Conservation (phyloP, 2,797 vertebrate species). For the Hoplostethus atlanticus region DNA sequence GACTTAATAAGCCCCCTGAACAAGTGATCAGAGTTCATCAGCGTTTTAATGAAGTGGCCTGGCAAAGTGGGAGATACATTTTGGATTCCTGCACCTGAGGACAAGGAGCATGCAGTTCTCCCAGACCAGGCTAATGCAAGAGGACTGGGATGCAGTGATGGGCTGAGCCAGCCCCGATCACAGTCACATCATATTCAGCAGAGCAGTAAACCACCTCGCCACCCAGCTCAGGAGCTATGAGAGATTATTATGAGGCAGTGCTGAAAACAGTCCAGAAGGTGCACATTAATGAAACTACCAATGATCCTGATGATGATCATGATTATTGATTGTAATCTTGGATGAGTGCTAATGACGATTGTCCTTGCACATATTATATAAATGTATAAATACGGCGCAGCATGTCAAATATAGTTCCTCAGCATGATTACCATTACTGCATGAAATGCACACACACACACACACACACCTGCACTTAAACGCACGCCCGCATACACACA, state of each 20-base stretch:
- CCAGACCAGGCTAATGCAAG: too few relatives aligned
- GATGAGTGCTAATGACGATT: slow-evolving; percentile 27
- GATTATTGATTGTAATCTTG: slow-evolving; percentile 31
- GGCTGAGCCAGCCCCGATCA: too few relatives aligned
- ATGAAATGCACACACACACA: neutral
- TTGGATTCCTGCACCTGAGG: slow-evolving; percentile 1
- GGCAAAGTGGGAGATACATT: slow-evolving; percentile 22
- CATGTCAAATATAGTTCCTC: neutral
- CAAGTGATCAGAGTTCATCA: slow-evolving; percentile 28
- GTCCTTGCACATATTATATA: slow-evolving; percentile 7
- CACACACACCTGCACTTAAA: neutral
- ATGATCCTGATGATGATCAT: slow-evolving; percentile 15
- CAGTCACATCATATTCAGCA: too few relatives aligned
- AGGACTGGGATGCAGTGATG: too few relatives aligned
- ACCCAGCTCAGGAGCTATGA: too few relatives aligned
- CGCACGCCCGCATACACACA: slow-evolving; percentile 9
- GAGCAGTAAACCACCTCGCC: too few relatives aligned
- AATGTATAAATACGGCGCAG: neutral
- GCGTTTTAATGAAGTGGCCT: slow-evolving; percentile 34
- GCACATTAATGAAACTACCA: slow-evolving; percentile 47
- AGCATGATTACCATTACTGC: too few relatives aligned
- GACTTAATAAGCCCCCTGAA: slow-evolving; percentile 23
- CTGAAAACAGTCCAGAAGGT: too few relatives aligned
- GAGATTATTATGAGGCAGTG: too few relatives aligned
- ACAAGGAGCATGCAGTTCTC: neutral